Conservation (phyloP, 2,888 invertebrate genomes). For the Calliphora vomitoria region DNA sequence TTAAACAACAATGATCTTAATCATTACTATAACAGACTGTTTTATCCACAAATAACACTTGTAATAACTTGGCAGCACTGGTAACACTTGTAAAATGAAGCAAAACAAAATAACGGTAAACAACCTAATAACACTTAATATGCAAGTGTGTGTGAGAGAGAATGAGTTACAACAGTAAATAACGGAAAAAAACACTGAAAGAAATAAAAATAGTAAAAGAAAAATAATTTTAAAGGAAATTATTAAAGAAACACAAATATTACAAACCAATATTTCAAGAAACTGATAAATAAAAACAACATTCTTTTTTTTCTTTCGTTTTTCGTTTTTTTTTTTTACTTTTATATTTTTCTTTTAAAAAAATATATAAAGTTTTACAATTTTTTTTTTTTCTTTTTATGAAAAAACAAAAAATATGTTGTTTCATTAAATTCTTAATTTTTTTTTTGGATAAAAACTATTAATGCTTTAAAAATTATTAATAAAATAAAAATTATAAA, state of each 20-base stretch:
- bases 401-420: slow-evolving; percentile 67
- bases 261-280: slow-evolving; percentile 67
- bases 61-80: background rate
- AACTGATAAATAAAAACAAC: slow-evolving; percentile 75
- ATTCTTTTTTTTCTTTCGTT: slow-evolving; percentile 73
- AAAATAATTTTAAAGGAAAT: background rate
- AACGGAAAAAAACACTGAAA: slow-evolving; percentile 13
- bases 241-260: slow-evolving; percentile 20
- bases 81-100: background rate
- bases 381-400: slow-evolving; percentile 66
- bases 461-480: slow-evolving; percentile 70
- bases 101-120: background rate
- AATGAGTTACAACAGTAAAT: background rate
- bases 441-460: slow-evolving; percentile 65
- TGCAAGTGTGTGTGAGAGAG: no score
- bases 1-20: no score
- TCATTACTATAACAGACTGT: no score
- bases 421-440: slow-evolving; percentile 66
- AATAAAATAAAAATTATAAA: slow-evolving; percentile 71
- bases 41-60: no score
- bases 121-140: no score
- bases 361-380: slow-evolving; percentile 71
- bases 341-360: slow-evolving; percentile 71
- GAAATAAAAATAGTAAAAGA: slow-evolving; percentile 8
- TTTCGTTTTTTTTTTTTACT: slow-evolving; percentile 74